phyloP scores from a whole-genome alignment of 1,140 invertebrate species.

The Trinorchestia longiramus region DNA sequence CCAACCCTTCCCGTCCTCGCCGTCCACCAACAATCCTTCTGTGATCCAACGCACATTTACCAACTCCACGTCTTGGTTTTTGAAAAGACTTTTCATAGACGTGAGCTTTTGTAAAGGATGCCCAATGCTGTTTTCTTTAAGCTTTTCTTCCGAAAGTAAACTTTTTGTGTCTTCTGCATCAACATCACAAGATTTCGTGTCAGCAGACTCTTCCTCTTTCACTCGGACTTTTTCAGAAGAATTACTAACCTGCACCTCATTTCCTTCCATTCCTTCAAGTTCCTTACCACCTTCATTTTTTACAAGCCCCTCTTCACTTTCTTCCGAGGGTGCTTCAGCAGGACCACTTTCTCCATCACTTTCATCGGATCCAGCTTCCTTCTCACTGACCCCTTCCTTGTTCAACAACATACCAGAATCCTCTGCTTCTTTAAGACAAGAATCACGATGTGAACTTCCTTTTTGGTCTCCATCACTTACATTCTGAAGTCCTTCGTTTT shows the following conservation, averaged over 20 bases:
- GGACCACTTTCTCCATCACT: neutral
- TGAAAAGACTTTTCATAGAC: conserved; percentile 19
- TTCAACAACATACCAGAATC: neutral
- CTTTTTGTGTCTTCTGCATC: neutral
- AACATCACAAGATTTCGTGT: too few relatives aligned
- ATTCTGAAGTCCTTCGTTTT: neutral
- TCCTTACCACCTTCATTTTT: neutral
- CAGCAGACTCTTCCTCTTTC: neutral
- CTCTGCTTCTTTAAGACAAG: neutral
- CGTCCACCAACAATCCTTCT: conserved; percentile 24
- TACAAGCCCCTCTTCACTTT: neutral
- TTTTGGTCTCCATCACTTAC: neutral
- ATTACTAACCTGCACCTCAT: neutral
- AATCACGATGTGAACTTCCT: too few relatives aligned
- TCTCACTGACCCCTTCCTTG: neutral
- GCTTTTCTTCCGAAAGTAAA: neutral
- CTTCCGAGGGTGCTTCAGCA: neutral
- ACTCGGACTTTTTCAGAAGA: too few relatives aligned
- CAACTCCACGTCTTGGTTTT: neutral
- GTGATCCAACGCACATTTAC: conserved; percentile 42
- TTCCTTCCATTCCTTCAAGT: neutral
- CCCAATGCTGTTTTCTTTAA: neutral
- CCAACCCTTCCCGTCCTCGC: conserved; percentile 18
- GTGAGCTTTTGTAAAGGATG: neutral
- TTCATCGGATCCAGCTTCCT: neutral